phyloP scores from a whole-genome alignment of 2,797 vertebrate genomes.

The Danionella dracula region DNA sequence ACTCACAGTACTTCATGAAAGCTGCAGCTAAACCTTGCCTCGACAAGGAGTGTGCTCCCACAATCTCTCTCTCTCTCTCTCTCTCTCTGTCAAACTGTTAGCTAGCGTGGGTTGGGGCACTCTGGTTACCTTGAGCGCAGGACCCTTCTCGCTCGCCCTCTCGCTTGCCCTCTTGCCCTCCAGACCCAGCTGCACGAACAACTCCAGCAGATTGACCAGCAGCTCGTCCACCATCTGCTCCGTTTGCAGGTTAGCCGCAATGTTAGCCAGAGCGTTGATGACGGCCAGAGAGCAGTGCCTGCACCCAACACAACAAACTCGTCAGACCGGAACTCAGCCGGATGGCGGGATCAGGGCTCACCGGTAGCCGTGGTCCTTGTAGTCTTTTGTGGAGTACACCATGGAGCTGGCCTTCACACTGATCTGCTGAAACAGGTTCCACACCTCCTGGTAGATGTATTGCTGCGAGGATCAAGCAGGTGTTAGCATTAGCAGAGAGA shows the following conservation, averaged over 20 bases:
- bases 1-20: too few relatives aligned
- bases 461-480: conserved; percentile 68
- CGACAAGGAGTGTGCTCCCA: too few relatives aligned
- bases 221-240: conserved; percentile 94
- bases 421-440: conserved; percentile 99
- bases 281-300: conserved; percentile 96
- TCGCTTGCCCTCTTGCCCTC: conserved; percentile 96
- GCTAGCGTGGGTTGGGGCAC: too few relatives aligned
- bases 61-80: too few relatives aligned
- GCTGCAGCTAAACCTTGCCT: too few relatives aligned
- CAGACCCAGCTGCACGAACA: conserved; percentile 94
- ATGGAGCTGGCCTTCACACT: conserved; percentile 97
- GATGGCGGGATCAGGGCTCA: conserved; percentile 44
- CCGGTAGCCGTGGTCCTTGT: conserved; percentile 97
- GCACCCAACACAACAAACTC: neutral
- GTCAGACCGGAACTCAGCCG: too few relatives aligned
- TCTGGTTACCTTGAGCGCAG: conserved; percentile 85
- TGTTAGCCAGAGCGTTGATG: conserved; percentile 95
- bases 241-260: conserved; percentile 91
- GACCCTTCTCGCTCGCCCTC: conserved; percentile 91
- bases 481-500: neutral
- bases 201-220: conserved; percentile 93
- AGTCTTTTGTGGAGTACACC: conserved; percentile 95
- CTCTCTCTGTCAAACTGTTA: too few relatives aligned
- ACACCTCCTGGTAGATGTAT: conserved; percentile 98